Evolutionary conservation across 2,888 invertebrate genomes (phyloP), one percentile per base, ranked within the genome.

Genomic region (Elaeidobius kamerunicus): DNA sequence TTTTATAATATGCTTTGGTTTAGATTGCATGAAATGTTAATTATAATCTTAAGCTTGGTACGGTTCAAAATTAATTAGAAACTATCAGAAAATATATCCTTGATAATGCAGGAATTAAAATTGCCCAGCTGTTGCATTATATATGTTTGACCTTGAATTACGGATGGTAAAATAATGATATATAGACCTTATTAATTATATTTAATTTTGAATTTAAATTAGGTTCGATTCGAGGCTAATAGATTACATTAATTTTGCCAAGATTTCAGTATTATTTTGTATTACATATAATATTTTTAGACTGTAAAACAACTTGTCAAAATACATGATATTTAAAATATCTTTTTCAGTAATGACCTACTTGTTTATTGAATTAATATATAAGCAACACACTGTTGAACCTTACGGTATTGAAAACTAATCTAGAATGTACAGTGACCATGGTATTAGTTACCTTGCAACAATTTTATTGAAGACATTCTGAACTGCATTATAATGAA

Each of bases 391-490:
- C n/a, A 46, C 46, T 28, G 30, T 46, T 38, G 23, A 17, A 17
- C n/a, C 9, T 23, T 27, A 12, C 28, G 6, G 17, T n/a, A 45
- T 36, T 35, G 34, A 34, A 11, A 30, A 30, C 11, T 11, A 11
- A 30, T 30, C 30, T 30, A 30, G 30, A 30, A 30, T 30, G 30
- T 11, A 57, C 46, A 15, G 34, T 54, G 63, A 56, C 64, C 67
- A 55, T 65, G 63, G 59, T 61, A 56, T 52, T 41, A 54, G 53
- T 60, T 52, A 57, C 63, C 62, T 65, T 64, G 65, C 62, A 60
- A 18, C 30, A 35, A 32, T 17, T 47, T 34, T 38, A 42, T 16
- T 38, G 52, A 52, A 47, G 52, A 52, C 20, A 42, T 52, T 35
- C 27, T 46, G 30, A 52, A 18, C 45, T 27, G 15, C 6, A 45